These are phyloP conservation scores for Scaptomyza reducta DNA, from an alignment of 2,888 invertebrate genomes.

Conservation along the genomic window DNA sequence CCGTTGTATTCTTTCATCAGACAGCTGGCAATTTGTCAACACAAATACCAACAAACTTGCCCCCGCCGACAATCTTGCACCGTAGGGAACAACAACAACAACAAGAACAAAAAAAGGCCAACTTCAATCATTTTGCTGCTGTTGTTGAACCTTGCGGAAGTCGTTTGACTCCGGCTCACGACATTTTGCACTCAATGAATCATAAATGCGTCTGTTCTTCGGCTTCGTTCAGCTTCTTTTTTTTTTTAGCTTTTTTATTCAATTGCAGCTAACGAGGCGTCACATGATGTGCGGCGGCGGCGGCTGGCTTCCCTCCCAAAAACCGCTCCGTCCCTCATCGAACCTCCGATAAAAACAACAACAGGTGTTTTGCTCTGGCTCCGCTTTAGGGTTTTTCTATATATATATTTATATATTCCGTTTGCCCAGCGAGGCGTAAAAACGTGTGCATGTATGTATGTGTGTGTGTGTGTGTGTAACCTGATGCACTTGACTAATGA, in stretches of 20 bases:
- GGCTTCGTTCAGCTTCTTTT: slow-evolving; percentile 11
- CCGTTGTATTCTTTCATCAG: slow-evolving; percentile 13
- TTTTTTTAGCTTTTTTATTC: slow-evolving; percentile 37
- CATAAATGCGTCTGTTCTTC: slow-evolving; percentile 48
- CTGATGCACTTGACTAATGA: slow-evolving; percentile 44
- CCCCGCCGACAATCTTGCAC: slow-evolving; percentile 16
- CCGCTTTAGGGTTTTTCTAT: slow-evolving; percentile 1
- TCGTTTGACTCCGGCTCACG: slow-evolving; percentile 54
- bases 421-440: slow-evolving; percentile 56
- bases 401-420: slow-evolving; percentile 13
- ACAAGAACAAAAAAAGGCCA: not conserved
- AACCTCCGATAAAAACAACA: slow-evolving; percentile 31
- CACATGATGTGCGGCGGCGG: slow-evolving; percentile 22
- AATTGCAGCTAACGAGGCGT: slow-evolving; percentile 67
- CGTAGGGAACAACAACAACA: slow-evolving; percentile 5
- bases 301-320: not conserved
- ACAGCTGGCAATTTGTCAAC: slow-evolving; percentile 70
- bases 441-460: slow-evolving; percentile 23
- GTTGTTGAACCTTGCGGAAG: slow-evolving; percentile 52
- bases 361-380: slow-evolving; percentile 60
- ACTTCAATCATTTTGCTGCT: slow-evolving; percentile 34
- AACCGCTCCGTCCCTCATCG: not conserved
- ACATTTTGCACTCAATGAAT: slow-evolving; percentile 72
- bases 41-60: slow-evolving; percentile 33
- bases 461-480: slow-evolving; percentile 16